Conservation (phyloP, 2,797 vertebrate genomes). For the Paedocypris micromegethes region DNA sequence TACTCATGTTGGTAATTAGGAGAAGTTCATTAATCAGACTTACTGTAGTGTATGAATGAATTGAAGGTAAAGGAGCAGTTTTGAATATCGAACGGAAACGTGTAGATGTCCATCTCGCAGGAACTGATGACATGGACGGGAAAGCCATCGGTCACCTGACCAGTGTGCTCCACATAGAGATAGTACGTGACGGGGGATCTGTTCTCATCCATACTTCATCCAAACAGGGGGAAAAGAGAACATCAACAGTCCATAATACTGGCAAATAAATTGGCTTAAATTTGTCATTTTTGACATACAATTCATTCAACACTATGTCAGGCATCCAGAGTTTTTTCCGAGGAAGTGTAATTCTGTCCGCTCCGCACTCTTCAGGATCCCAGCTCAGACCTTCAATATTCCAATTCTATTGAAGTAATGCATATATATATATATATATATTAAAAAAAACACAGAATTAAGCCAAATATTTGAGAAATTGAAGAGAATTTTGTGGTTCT, state of each 20-base stretch:
- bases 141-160: constrained; percentile 44
- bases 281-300: constrained; percentile 46
- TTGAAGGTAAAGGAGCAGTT: constrained; percentile 66
- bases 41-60: constrained; percentile 61
- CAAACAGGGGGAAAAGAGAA: constrained; percentile 6
- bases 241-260: not conserved
- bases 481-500: no score
- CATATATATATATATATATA: not conserved
- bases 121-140: constrained; percentile 65
- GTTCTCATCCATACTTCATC: constrained; percentile 66
- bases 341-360: constrained; percentile 49
- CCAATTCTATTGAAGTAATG: constrained; percentile 44
- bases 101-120: constrained; percentile 69
- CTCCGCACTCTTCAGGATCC: constrained; percentile 51
- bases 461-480: no score
- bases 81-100: constrained; percentile 73
- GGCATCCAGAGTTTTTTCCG: constrained; percentile 53
- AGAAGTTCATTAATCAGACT: constrained; percentile 16
- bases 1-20: no score
- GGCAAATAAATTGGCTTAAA: not conserved
- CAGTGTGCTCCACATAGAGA: constrained; percentile 55
- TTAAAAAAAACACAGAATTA: not conserved
- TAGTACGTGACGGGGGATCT: constrained; percentile 59
- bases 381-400: constrained; percentile 52
- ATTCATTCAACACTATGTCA: constrained; percentile 53